A percentile compares a stretch with the other conserved stretches of the same genome.
Conservation (phyloP, 2,888 invertebrate genomes). For the Andrena dorsata region DNA sequence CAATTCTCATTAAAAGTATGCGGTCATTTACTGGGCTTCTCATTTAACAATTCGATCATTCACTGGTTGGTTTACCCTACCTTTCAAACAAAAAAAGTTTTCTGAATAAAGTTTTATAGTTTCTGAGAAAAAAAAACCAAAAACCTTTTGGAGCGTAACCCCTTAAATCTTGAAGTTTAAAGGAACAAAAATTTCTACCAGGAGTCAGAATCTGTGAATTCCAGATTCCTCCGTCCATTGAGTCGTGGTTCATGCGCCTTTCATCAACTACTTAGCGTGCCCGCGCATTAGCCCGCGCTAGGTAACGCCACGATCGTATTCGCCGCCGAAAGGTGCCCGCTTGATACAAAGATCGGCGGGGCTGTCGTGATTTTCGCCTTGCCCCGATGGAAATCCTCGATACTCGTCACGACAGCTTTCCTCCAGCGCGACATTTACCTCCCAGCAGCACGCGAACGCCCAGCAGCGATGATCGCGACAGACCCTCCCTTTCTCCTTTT, state of each 20-base stretch:
- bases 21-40: too few species aligned
- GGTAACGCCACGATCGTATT: conserved; percentile 12
- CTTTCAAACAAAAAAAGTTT: too few species aligned
- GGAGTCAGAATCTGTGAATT: not conserved
- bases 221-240: not conserved
- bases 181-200: too few species aligned
- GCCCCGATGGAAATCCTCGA: conserved; percentile 53
- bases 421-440: conserved; percentile 2
- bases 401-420: conserved; percentile 55
- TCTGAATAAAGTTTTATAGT: too few species aligned
- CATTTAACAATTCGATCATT: too few species aligned
- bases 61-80: too few species aligned
- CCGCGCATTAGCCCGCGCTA: conserved; percentile 9
- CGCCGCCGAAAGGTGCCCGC: not conserved
- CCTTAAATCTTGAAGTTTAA: too few species aligned
- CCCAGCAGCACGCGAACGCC: conserved; percentile 48
- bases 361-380: conserved; percentile 31
- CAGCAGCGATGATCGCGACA: conserved; percentile 37
- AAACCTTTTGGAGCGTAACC: too few species aligned
- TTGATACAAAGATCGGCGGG: not conserved
- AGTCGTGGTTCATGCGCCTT: not conserved
- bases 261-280: conserved; percentile 21
- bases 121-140: too few species aligned
- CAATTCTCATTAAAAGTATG: too few species aligned
- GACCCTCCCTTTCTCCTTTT: not conserved